Evolutionary conservation across 1,140 invertebrate genomes (phyloP).

Genomic region (Telenomus remus): DNA sequence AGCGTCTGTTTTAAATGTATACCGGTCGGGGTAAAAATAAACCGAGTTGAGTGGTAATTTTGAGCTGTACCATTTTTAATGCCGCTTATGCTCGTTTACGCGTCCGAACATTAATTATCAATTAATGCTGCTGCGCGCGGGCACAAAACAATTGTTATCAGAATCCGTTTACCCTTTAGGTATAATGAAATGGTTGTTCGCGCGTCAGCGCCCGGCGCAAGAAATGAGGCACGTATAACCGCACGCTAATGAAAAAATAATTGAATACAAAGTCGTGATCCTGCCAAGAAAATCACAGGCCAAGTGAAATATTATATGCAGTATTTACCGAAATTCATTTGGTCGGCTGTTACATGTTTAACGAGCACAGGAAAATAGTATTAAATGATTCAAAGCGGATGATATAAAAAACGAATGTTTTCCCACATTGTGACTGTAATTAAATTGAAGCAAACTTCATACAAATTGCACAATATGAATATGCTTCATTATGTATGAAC

Average conservation of each 20-base stretch:
- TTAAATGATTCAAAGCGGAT: slow-evolving; percentile 13
- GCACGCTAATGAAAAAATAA: slow-evolving; percentile 52
- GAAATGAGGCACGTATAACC: slow-evolving; percentile 45
- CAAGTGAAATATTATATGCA: slow-evolving; percentile 23
- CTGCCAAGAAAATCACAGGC: slow-evolving; percentile 6
- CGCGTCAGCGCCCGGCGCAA: slow-evolving; percentile 30
- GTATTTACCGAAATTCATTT: slow-evolving; percentile 21
- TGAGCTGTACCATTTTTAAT: slow-evolving; percentile 28
- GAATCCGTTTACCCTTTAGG: slow-evolving; percentile 39
- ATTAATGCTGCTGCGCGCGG: slow-evolving; percentile 22
- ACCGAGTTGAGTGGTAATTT: slow-evolving; percentile 39
- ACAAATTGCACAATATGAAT: too few species aligned
- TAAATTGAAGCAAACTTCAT: too few species aligned
- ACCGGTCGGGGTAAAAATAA: slow-evolving; percentile 11
- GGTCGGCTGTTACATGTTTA: slow-evolving; percentile 6
- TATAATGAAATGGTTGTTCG: slow-evolving; percentile 48
- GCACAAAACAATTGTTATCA: slow-evolving; percentile 46
- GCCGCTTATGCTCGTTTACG: slow-evolving; percentile 15
- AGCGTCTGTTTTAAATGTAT: background rate
- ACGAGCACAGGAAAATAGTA: slow-evolving; percentile 22
- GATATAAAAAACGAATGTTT: slow-evolving; percentile 30
- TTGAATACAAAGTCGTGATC: slow-evolving; percentile 26
- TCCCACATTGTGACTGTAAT: too few species aligned
- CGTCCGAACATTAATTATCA: slow-evolving; percentile 41
- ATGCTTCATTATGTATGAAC: too few species aligned